phyloP scores from a whole-genome alignment of 2,797 vertebrate species.

The Smutsia temminckii region DNA sequence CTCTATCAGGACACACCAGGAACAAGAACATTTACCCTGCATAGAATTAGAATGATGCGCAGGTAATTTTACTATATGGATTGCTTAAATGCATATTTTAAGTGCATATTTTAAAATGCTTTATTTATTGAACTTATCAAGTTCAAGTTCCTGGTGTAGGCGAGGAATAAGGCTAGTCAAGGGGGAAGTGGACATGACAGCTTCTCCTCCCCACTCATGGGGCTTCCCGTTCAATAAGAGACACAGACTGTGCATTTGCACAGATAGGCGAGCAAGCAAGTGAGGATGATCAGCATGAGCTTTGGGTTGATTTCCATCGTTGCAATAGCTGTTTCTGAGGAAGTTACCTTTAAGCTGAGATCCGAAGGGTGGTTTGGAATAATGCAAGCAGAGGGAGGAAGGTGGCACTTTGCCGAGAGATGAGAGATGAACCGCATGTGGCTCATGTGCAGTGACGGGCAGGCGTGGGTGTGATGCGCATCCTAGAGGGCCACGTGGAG shows the following conservation, averaged over 20 bases:
- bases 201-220: neutral
- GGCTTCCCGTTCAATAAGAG: accelerated
- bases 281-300: accelerated
- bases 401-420: neutral
- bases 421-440: accelerated
- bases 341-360: neutral
- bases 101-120: neutral
- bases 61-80: neutral
- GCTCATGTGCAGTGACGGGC: neutral
- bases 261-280: neutral
- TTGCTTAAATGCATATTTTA: neutral
- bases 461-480: accelerated
- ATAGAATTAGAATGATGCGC: neutral
- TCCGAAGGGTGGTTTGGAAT: neutral
- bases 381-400: neutral
- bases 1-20: neutral
- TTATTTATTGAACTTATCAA: neutral
- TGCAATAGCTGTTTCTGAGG: neutral
- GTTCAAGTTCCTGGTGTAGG: neutral
- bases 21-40: neutral
- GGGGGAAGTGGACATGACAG: accelerated
- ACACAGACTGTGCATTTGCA: accelerated
- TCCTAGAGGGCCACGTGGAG: no score
- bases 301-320: neutral
- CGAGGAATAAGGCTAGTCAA: no score